Evolutionary conservation across 2,113 vertebrate species (phyloP).

Genomic region (Xenopus borealis): DNA sequence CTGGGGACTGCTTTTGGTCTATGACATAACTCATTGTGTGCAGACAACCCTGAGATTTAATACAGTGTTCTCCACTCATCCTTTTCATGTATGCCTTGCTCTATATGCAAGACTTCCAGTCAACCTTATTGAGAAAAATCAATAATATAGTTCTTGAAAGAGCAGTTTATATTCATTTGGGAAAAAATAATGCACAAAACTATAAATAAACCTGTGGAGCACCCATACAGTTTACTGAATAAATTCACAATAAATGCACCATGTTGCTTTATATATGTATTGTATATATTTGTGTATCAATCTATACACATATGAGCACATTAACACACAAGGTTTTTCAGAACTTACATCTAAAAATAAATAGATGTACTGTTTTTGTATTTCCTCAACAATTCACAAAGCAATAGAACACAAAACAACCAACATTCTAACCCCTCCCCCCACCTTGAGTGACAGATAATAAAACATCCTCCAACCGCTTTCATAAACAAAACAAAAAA

Average conservation of each 20-base stretch:
- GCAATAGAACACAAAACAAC: too few relatives aligned
- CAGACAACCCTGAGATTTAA: conserved; percentile 39
- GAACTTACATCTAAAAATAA: too few relatives aligned
- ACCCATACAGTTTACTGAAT: neutral
- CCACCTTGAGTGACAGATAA: too few relatives aligned
- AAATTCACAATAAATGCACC: too few relatives aligned
- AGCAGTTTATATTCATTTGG: conserved; percentile 8
- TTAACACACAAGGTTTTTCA: too few relatives aligned
- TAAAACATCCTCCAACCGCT: too few relatives aligned
- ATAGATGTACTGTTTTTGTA: too few relatives aligned
- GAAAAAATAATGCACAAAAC: conserved; percentile 7
- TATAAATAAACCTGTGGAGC: neutral
- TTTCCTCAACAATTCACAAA: too few relatives aligned
- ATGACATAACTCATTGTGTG: conserved; percentile 35
- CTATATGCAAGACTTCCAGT: conserved; percentile 30
- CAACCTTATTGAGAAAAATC: conserved; percentile 28
- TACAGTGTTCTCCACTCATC: conserved; percentile 40
- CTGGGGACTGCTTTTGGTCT: conserved; percentile 14
- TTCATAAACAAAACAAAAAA: too few relatives aligned
- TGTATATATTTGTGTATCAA: neutral
- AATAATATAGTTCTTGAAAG: conserved; percentile 26
- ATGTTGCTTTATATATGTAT: too few relatives aligned
- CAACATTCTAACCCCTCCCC: too few relatives aligned
- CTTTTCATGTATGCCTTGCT: conserved; percentile 26
- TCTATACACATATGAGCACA: too few relatives aligned